These are phyloP conservation scores for Holotrichia oblita DNA, from an alignment of 1,140 invertebrate species.

Conservation along the genomic window DNA sequence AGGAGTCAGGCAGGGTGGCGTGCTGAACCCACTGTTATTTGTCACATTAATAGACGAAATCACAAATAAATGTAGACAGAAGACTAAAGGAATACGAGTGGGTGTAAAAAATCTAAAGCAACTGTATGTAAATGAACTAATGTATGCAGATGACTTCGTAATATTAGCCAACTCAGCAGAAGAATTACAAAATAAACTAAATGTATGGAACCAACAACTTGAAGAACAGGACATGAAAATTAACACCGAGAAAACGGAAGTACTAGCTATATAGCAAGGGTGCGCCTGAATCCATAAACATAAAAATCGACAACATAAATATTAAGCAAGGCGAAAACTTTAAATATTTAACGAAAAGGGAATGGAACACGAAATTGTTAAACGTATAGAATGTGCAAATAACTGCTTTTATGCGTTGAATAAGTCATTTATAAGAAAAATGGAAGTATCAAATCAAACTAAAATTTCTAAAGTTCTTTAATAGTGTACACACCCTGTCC, in stretches of 20 bases:
- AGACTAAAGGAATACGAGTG: not conserved
- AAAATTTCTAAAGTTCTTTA: no score
- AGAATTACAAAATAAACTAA: not conserved
- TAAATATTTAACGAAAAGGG: not conserved
- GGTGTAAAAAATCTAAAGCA: not conserved
- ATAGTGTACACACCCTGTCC: no score
- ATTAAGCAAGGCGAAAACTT: conserved; percentile 1
- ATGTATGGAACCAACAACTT: not conserved
- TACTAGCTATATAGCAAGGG: not conserved
- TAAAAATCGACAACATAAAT: not conserved
- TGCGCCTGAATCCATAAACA: not conserved
- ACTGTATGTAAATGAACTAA: not conserved
- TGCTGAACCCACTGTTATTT: not conserved
- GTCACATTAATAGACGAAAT: not conserved
- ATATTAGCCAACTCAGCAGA: not conserved
- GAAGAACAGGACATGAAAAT: no score
- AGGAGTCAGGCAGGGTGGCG: not conserved
- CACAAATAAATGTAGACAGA: not conserved
- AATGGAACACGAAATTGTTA: not conserved
- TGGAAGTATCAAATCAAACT: no score
- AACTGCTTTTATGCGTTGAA: not conserved
- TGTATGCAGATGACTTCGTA: not conserved
- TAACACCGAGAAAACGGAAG: not conserved
- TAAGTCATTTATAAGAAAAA: not conserved
- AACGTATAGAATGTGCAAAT: not conserved